Evolutionary conservation across 2,113 vertebrate species (phyloP).

Genomic region (Todiramphus chloris): DNA sequence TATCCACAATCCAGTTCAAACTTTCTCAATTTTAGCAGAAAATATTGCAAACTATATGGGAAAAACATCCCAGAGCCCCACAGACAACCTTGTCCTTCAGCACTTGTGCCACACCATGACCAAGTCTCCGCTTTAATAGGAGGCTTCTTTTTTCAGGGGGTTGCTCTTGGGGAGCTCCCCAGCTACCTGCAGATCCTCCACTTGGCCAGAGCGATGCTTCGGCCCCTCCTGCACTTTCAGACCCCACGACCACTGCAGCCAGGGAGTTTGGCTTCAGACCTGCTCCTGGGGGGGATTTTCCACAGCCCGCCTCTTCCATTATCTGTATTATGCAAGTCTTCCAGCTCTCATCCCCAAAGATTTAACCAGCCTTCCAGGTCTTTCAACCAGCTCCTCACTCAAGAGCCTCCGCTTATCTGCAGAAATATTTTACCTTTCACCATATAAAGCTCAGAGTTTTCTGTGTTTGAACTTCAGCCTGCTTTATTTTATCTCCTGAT

Average conservation of each 20-base stretch:
- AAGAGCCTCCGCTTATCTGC: background rate
- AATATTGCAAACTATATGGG: background rate
- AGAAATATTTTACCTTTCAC: constrained; percentile 33
- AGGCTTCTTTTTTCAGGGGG: no score
- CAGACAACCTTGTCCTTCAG: background rate
- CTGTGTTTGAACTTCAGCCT: constrained; percentile 17
- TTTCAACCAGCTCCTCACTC: background rate
- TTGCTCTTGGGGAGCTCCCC: background rate
- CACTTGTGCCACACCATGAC: background rate
- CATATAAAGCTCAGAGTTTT: constrained; percentile 17
- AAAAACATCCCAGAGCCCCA: background rate
- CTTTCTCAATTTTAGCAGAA: background rate
- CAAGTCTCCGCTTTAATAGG: rapidly evolving
- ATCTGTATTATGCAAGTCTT: background rate
- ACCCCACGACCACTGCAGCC: background rate
- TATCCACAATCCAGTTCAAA: background rate
- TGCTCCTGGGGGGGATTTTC: background rate
- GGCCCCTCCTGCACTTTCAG: background rate
- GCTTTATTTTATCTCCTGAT: constrained; percentile 43
- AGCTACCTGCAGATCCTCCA: background rate
- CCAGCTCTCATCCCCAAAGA: background rate
- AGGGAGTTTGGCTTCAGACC: background rate
- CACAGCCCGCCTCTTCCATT: background rate
- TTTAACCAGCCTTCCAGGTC: background rate
- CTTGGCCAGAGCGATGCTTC: background rate